Conservation (phyloP, 2,113 vertebrate genomes). For the Varanus salvator region DNA sequence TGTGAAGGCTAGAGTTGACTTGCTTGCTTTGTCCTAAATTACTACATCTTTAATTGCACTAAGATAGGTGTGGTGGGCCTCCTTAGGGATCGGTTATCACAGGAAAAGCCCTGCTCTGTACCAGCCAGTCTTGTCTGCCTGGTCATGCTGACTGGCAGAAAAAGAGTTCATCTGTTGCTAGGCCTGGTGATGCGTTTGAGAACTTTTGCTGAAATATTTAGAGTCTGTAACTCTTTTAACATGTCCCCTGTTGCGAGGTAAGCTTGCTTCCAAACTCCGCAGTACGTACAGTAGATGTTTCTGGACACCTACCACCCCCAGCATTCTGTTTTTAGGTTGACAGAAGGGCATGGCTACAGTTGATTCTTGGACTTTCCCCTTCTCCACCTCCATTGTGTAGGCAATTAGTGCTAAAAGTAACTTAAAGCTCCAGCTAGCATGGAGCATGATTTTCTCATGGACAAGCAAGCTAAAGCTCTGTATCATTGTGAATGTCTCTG, state of each 20-base stretch:
- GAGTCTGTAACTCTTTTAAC: not conserved
- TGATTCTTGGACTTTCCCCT: not conserved
- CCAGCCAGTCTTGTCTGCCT: not conserved
- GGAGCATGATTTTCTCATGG: not conserved
- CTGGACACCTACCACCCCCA: not conserved
- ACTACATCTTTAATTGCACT: too few relatives aligned
- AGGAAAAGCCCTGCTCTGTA: not conserved
- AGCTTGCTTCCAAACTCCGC: not conserved
- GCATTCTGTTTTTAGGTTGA: not conserved
- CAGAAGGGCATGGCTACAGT: not conserved
- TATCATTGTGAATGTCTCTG: not conserved
- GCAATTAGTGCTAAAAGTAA: conserved; percentile 10
- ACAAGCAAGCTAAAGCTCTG: not conserved
- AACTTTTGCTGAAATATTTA: not conserved
- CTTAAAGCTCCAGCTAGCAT: not conserved
- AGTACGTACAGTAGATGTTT: not conserved
- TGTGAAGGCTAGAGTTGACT: not conserved
- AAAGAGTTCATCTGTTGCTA: not conserved
- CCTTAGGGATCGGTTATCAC: not conserved
- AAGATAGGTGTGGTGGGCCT: not conserved
- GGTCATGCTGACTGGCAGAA: not conserved
- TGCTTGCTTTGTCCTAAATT: not conserved
- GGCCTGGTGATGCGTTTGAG: not conserved
- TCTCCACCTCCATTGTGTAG: not conserved
- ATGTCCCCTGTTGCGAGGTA: not conserved